These are phyloP conservation scores for Anaspis maculata DNA, from an alignment of 2,888 invertebrate species.

Conservation along the genomic window DNA sequence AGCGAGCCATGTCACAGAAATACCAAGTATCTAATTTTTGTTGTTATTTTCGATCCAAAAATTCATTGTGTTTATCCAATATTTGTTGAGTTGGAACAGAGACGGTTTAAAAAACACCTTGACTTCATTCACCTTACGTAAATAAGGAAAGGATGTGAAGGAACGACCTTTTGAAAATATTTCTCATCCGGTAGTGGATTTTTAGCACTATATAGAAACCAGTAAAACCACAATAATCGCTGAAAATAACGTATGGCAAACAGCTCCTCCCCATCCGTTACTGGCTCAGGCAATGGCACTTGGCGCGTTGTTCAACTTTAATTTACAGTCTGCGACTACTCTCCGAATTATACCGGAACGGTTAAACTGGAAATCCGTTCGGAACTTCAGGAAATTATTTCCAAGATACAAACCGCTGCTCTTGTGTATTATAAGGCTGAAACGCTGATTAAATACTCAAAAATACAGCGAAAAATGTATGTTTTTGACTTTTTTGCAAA, in stretches of 20 bases:
- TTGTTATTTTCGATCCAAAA: too few species aligned
- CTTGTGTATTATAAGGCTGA: not conserved
- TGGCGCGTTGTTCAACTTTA: constrained; percentile 22
- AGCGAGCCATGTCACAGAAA: too few species aligned
- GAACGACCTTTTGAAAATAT: too few species aligned
- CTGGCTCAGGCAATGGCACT: constrained; percentile 17
- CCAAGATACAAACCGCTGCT: constrained; percentile 8
- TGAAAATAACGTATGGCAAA: constrained; percentile 23
- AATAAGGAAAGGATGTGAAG: too few species aligned
- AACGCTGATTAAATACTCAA: not conserved
- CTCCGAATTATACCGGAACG: constrained; percentile 17
- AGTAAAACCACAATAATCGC: constrained; percentile 27
- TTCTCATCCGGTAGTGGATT: too few species aligned
- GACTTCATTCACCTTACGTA: too few species aligned
- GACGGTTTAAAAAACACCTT: constrained; percentile 24
- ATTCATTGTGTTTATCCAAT: too few species aligned
- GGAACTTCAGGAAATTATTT: constrained; percentile 15
- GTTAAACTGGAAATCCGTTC: constrained; percentile 13
- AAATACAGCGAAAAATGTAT: not conserved
- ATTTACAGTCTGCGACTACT: constrained; percentile 21
- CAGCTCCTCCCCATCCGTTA: constrained; percentile 22
- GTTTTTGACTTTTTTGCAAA: not conserved
- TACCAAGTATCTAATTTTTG: too few species aligned
- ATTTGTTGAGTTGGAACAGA: constrained; percentile 15
- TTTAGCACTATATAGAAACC: too few species aligned